Conservation (phyloP, 1,140 invertebrate genomes). For the Sarcophaga peregrina region DNA sequence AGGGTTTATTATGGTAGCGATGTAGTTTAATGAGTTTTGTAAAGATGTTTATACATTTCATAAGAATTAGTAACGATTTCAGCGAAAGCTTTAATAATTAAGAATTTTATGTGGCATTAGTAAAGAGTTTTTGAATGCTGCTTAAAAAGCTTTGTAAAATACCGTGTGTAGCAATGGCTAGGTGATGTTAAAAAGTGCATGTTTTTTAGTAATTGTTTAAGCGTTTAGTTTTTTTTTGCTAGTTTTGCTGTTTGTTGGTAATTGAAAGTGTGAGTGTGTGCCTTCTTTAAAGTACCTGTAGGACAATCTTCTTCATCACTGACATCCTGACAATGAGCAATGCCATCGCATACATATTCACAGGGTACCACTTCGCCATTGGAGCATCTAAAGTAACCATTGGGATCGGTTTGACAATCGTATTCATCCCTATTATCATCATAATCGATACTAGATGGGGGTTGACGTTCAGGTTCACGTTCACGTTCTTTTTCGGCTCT, state of each 20-base stretch:
- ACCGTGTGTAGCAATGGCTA: neutral
- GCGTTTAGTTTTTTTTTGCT: neutral
- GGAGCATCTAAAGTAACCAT: conserved; percentile 45
- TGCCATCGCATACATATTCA: conserved; percentile 68
- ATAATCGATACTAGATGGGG: neutral
- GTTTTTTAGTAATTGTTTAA: neutral
- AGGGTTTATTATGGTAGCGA: no score
- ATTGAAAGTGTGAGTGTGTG: neutral
- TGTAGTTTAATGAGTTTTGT: no score
- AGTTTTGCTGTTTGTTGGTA: neutral
- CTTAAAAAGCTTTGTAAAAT: neutral
- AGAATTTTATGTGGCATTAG: no score
- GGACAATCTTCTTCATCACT: conserved; percentile 59
- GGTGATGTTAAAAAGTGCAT: neutral
- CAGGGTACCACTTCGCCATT: conserved; percentile 43
- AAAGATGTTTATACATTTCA: no score
- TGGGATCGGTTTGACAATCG: conserved; percentile 35
- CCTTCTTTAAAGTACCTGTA: neutral
- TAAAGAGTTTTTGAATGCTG: neutral
- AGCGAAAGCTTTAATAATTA: no score
- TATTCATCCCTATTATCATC: neutral
- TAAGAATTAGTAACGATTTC: no score
- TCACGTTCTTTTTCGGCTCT: conserved; percentile 2
- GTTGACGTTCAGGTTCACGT: neutral
- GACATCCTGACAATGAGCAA: conserved; percentile 70